phyloP scores from a whole-genome alignment of 1,140 invertebrate genomes.

The Anthonomus grandis region DNA sequence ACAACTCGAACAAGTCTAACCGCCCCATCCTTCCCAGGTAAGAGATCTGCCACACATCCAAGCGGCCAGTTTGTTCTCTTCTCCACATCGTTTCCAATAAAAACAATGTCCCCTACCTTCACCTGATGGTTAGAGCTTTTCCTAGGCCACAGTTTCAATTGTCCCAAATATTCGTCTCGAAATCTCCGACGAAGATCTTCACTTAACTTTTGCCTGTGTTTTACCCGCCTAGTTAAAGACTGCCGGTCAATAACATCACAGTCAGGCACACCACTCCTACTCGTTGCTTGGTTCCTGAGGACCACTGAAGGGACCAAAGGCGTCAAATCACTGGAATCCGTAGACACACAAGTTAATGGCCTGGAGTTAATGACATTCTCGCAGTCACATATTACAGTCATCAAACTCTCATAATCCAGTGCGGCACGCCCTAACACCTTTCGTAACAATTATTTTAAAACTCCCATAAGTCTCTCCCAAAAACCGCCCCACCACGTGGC shows the following conservation, averaged over 20 bases:
- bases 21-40: slow-evolving; percentile 9
- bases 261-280: slow-evolving; percentile 1
- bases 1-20: neutral
- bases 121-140: neutral
- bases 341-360: slow-evolving; percentile 42
- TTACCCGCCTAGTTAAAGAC: too few relatives aligned
- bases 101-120: neutral
- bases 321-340: slow-evolving; percentile 29
- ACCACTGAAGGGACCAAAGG: slow-evolving; percentile 20
- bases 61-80: slow-evolving; percentile 16
- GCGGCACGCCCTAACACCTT: slow-evolving; percentile 32
- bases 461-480: slow-evolving; percentile 39
- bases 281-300: slow-evolving; percentile 5
- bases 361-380: slow-evolving; percentile 43
- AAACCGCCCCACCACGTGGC: slow-evolving; percentile 45
- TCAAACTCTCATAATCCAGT: slow-evolving; percentile 39
- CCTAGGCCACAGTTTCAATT: neutral
- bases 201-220: too few relatives aligned
- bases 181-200: neutral
- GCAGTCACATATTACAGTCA: slow-evolving; percentile 40
- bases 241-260: too few relatives aligned
- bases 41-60: slow-evolving; percentile 10
- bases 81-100: slow-evolving; percentile 14
- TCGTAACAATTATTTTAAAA: slow-evolving; percentile 38
- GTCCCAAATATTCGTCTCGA: slow-evolving; percentile 6